phyloP scores from a whole-genome alignment of 2,797 vertebrate genomes.

The Sarcophilus harrisii region DNA sequence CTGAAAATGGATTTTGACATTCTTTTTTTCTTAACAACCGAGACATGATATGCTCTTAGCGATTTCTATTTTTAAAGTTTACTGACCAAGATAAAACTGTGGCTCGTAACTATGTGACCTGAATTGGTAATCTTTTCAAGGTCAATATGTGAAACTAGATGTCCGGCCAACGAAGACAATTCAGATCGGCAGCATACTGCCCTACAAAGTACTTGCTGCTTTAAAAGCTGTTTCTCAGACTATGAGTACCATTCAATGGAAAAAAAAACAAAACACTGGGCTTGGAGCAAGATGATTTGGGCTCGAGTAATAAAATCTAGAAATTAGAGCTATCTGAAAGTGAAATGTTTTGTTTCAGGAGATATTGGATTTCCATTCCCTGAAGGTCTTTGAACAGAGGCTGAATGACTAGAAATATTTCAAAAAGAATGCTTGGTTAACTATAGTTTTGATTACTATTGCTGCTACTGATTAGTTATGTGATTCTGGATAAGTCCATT shows the following conservation, averaged over 20 bases:
- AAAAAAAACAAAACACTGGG: neutral
- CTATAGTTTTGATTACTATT: neutral
- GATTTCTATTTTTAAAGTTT: conserved; percentile 13
- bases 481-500: neutral
- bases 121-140: neutral
- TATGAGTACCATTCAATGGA: neutral
- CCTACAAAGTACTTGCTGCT: conserved; percentile 35
- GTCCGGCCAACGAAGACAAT: neutral
- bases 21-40: neutral
- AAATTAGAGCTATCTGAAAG: neutral
- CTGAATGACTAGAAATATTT: neutral
- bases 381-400: neutral
- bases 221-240: conserved; percentile 44
- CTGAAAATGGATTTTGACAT: neutral
- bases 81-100: neutral
- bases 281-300: neutral
- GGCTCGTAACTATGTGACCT: neutral
- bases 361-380: neutral
- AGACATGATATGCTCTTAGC: neutral
- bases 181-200: neutral
- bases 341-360: neutral
- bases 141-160: conserved; percentile 5
- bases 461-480: neutral
- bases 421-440: neutral
- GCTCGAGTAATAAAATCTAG: neutral